Conservation (phyloP, 37 sponge, comb jelly and placozoan genomes). For the Halisarca cf. caerulea region DNA sequence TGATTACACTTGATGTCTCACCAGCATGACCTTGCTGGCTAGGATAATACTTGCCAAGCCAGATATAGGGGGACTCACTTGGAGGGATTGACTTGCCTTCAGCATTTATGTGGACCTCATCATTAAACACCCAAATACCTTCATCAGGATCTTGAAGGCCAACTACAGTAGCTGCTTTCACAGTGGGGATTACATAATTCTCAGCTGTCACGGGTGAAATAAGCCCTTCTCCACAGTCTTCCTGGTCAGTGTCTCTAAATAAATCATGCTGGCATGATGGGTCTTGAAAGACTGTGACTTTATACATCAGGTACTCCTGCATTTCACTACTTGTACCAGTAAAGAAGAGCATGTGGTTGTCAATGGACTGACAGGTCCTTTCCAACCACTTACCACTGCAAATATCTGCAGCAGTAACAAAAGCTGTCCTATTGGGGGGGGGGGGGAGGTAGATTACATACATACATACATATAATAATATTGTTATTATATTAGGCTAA, state of each 20-base stretch:
- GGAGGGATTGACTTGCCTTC: not conserved
- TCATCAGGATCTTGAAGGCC: not conserved
- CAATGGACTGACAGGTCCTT: not conserved
- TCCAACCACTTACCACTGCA: not conserved
- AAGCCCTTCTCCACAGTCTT: no score
- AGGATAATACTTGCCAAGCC: not conserved
- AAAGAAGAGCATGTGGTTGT: not conserved
- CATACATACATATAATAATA: no score
- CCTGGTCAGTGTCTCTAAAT: no score
- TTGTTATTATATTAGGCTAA: no score
- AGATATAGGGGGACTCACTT: not conserved
- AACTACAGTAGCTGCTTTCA: slow-evolving; percentile 3
- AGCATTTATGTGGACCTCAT: not conserved
- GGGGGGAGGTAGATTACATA: no score
- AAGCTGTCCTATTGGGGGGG: not conserved
- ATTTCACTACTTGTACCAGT: not conserved
- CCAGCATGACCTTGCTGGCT: not conserved
- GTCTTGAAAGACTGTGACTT: not conserved
- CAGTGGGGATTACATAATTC: not conserved
- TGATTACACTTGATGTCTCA: not conserved
- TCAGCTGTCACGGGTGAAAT: not conserved
- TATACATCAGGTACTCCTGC: not conserved
- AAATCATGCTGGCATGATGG: no score
- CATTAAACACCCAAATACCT: slow-evolving; percentile 14
- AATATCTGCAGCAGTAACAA: not conserved